Evolutionary conservation across 1,140 invertebrate genomes (phyloP).

Genomic region (Bombus balteatus): DNA sequence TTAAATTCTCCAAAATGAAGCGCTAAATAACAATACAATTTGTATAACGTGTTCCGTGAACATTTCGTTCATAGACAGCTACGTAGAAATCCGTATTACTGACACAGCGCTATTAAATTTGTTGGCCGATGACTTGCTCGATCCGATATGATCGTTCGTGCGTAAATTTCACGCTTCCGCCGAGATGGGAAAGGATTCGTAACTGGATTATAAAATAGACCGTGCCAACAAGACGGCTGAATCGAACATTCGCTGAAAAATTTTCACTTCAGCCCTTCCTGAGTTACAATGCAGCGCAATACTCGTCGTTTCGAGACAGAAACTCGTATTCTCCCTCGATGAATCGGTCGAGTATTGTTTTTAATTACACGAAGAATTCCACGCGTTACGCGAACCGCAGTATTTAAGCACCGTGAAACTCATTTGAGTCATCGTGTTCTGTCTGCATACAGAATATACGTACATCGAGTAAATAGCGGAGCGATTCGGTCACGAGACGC

Average conservation of each 20-base stretch:
- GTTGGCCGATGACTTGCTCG: not conserved
- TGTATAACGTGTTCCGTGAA: not conserved
- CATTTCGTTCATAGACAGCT: not conserved
- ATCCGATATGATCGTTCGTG: not conserved
- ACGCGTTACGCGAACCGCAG: not conserved
- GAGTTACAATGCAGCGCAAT: no score
- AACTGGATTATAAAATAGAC: conserved; percentile 4
- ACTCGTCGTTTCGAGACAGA: no score
- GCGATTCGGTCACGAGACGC: conserved; percentile 7
- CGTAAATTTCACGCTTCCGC: not conserved
- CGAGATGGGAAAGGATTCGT: not conserved
- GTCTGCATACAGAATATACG: not conserved
- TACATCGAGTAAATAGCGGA: conserved; percentile 18
- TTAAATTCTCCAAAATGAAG: not conserved
- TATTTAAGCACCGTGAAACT: conserved; percentile 3
- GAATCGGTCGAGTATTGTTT: not conserved
- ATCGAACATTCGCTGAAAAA: not conserved
- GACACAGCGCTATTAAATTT: not conserved
- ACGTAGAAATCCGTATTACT: conserved; percentile 2
- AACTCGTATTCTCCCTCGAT: not conserved
- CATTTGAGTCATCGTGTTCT: not conserved
- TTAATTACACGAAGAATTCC: not conserved
- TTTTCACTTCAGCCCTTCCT: not conserved
- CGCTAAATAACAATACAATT: not conserved
- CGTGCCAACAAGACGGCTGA: no score